Evolutionary conservation across 2,113 vertebrate species (phyloP).

Genomic region (Glaucidium brasilianum): DNA sequence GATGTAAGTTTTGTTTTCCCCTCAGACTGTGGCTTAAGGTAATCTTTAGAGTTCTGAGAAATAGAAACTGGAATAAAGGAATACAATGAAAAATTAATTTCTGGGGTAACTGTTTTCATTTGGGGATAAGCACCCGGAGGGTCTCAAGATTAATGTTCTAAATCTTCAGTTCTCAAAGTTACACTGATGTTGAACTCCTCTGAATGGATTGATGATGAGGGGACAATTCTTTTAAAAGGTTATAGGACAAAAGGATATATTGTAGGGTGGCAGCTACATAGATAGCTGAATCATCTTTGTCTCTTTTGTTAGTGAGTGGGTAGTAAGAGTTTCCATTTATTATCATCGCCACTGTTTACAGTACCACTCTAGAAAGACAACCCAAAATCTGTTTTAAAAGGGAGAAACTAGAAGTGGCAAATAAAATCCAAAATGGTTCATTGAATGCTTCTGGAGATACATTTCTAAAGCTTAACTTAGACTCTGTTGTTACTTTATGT

Average conservation of each 20-base stretch:
- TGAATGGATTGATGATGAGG: background rate
- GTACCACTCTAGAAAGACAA: background rate
- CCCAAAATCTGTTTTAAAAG: background rate
- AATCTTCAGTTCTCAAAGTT: background rate
- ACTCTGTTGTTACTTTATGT: background rate
- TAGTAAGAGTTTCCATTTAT: background rate
- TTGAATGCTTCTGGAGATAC: background rate
- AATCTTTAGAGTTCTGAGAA: background rate
- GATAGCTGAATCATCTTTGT: background rate
- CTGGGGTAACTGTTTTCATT: background rate
- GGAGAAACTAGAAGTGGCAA: background rate
- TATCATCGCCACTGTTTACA: background rate
- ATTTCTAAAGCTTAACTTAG: background rate
- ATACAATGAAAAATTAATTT: background rate
- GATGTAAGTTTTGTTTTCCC: slow-evolving; percentile 77
- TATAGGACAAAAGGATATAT: background rate
- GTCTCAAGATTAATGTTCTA: background rate
- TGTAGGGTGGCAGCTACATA: background rate
- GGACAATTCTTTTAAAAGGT: background rate
- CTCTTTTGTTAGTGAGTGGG: background rate
- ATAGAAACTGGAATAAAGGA: background rate
- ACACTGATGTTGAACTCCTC: background rate
- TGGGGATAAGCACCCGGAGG: background rate
- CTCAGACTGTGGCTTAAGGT: background rate
- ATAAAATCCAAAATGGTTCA: background rate